Evolutionary conservation across 2,797 vertebrate genomes (phyloP).

Genomic region (Pogonophryne albipinna): DNA sequence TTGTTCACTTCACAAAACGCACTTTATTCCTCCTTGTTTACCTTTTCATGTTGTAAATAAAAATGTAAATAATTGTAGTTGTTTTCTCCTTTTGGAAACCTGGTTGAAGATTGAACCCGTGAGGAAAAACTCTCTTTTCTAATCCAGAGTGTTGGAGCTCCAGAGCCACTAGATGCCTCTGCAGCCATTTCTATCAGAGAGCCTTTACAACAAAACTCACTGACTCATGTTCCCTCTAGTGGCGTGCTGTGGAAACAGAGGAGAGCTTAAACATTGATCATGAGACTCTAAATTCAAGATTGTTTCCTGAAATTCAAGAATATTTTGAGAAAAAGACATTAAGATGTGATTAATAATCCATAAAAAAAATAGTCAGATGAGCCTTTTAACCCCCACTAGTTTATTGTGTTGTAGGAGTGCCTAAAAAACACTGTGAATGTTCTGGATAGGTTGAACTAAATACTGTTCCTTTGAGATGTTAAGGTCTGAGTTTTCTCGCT

Average conservation of each 20-base stretch:
- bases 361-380: neutral
- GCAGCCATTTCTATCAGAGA: constrained; percentile 19
- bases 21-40: constrained; percentile 79
- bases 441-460: neutral
- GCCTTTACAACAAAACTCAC: neutral
- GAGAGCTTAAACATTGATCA: neutral
- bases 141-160: neutral
- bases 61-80: constrained; percentile 65
- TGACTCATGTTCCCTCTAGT: constrained; percentile 1
- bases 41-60: constrained; percentile 78
- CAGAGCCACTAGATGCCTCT: constrained; percentile 72
- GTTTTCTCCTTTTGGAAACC: constrained; percentile 29
- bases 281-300: neutral
- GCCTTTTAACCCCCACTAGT: neutral
- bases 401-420: neutral
- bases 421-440: neutral
- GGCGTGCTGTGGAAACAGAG: neutral
- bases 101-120: neutral
- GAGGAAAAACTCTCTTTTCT: neutral
- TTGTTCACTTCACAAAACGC: constrained; percentile 39
- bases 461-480: neutral
- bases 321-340: neutral
- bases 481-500: neutral
- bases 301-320: neutral
- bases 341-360: neutral